Conservation (phyloP, 2,888 invertebrate species). For the Drosophila barbarae region DNA sequence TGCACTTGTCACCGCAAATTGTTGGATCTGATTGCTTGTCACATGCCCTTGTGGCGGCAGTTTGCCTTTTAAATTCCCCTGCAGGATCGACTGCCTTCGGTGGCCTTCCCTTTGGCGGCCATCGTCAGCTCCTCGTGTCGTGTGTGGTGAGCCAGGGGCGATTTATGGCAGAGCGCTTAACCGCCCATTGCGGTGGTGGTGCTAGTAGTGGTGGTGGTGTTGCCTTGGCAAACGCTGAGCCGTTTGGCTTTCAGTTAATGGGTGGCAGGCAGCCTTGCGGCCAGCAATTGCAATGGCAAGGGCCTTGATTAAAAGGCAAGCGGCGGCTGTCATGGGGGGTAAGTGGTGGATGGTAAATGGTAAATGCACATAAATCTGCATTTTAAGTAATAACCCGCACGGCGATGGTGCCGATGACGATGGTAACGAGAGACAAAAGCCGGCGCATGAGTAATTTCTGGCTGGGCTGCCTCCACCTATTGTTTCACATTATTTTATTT, state of each 20-base stretch:
- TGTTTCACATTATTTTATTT: slow-evolving; percentile 18
- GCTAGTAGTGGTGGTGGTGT: slow-evolving; percentile 16
- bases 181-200: slow-evolving; percentile 46
- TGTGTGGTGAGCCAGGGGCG: slow-evolving; percentile 21
- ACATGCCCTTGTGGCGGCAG: slow-evolving; percentile 14
- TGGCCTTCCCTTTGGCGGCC: slow-evolving; percentile 23
- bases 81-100: slow-evolving; percentile 20
- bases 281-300: slow-evolving; percentile 25
- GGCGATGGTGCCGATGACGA: not conserved
- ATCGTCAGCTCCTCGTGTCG: slow-evolving; percentile 18
- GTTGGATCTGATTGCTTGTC: slow-evolving; percentile 26
- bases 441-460: slow-evolving; percentile 63
- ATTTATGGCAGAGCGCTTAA: slow-evolving; percentile 50
- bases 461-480: slow-evolving; percentile 6
- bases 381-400: slow-evolving; percentile 62
- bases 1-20: slow-evolving; percentile 25
- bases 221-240: slow-evolving; percentile 21
- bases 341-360: slow-evolving; percentile 48
- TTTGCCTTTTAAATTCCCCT: slow-evolving; percentile 24
- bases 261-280: slow-evolving; percentile 39
- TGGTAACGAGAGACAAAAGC: slow-evolving; percentile 42
- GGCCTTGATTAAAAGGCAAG: slow-evolving; percentile 64
- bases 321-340: slow-evolving; percentile 56
- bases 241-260: slow-evolving; percentile 33
- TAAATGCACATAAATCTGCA: slow-evolving; percentile 71